Conservation (phyloP, 1,140 invertebrate genomes). For the Lordiphosa clarofinis region DNA sequence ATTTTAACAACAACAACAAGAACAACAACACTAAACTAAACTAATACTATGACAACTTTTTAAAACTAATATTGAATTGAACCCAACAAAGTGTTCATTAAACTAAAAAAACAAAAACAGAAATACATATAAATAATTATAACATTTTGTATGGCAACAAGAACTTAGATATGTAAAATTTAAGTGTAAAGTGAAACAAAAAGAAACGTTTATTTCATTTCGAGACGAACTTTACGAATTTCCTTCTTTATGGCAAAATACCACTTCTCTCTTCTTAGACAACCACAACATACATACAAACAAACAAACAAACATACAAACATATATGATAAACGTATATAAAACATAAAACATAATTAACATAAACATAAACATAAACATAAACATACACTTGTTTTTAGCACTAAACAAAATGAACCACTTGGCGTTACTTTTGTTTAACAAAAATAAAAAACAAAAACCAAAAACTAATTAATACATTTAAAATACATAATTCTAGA, state of each 20-base stretch:
- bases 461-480: constrained; percentile 20
- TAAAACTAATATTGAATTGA: constrained; percentile 77
- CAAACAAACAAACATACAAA: constrained; percentile 1
- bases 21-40: constrained; percentile 58
- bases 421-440: constrained; percentile 50
- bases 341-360: background rate
- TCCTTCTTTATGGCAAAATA: constrained; percentile 48
- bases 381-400: constrained; percentile 57
- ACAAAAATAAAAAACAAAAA: constrained; percentile 29
- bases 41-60: constrained; percentile 57
- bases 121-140: constrained; percentile 32
- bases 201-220: constrained; percentile 38
- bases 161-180: constrained; percentile 71
- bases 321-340: constrained; percentile 8
- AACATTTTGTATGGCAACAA: constrained; percentile 68
- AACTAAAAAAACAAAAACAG: constrained; percentile 52
- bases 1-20: constrained; percentile 55
- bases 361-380: constrained; percentile 9
- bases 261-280: constrained; percentile 35
- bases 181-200: constrained; percentile 70
- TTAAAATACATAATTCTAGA: constrained; percentile 27
- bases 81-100: constrained; percentile 77
- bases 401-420: constrained; percentile 33
- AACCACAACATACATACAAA: constrained; percentile 8
- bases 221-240: constrained; percentile 61